Evolutionary conservation across 1,140 invertebrate genomes (phyloP).

Genomic region (Saccostrea echinata): DNA sequence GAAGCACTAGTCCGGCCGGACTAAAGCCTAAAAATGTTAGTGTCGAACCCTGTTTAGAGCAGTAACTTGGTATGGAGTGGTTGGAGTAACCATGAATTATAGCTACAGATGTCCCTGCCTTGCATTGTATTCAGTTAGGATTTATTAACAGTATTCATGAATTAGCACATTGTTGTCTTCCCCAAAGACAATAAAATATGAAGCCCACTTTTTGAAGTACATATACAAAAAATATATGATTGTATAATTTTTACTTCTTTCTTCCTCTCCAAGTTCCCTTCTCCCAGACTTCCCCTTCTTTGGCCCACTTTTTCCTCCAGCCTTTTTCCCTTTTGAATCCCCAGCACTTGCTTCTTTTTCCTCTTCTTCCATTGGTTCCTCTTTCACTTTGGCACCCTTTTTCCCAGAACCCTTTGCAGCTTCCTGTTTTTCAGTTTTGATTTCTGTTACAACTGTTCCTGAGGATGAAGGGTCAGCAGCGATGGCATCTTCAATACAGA

Average conservation of each 20-base stretch:
- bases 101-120: too few relatives aligned
- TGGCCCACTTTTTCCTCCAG: conserved; percentile 52
- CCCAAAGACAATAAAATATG: too few relatives aligned
- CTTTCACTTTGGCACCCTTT: conserved; percentile 61
- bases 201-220: too few relatives aligned
- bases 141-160: too few relatives aligned
- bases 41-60: too few relatives aligned
- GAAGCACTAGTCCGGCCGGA: too few relatives aligned
- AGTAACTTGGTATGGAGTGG: too few relatives aligned
- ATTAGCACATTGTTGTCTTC: too few relatives aligned
- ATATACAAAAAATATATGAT: too few relatives aligned
- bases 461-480: conserved; percentile 45
- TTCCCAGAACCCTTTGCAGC: conserved; percentile 31
- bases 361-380: conserved; percentile 58
- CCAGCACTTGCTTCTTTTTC: conserved; percentile 59
- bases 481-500: conserved; percentile 40
- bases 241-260: background rate
- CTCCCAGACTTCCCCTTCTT: conserved; percentile 54
- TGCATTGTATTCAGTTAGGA: too few relatives aligned
- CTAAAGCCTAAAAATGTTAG: too few relatives aligned
- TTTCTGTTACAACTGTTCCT: conserved; percentile 40
- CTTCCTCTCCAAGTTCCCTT: conserved; percentile 36
- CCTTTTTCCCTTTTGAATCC: conserved; percentile 56
- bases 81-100: too few relatives aligned
- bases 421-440: conserved; percentile 37